Base-by-base conservation (phyloP, 2,888 invertebrate species). In the Oasisia sp. region DNA sequence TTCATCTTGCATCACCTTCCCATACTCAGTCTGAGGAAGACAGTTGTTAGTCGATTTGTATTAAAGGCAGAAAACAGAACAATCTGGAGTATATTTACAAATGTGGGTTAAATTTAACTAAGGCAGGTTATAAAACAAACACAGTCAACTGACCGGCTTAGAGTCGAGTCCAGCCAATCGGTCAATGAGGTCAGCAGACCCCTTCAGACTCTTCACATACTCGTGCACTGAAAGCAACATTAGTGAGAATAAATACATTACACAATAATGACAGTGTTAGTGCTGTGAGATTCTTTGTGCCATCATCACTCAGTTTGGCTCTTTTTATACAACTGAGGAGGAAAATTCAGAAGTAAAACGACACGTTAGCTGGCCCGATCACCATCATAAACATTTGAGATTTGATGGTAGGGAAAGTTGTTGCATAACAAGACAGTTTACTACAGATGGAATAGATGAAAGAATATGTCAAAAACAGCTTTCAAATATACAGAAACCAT, bases 171-270 rank as follows among this genome's bases (percentile, higher is more conserved):
- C 91, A 4, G 96, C 96, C 92, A 99, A 96, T 96, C 98, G 98
- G 96, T 99, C 99, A 92, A 97, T 96, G n/a, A 99, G 96, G 56
- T 97, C 97, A 32, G 97, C 97, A 95, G 97, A 97, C 92, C 97
- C 97, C 89, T 96, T 97, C 91, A 99, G 96, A 93, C 98, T 97
- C 95, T 97, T 97, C 0, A 99, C 97, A 96, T 99, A 99, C 91
- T 98, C 95, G 90, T 95, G 94, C 91, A 96, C 96, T 96, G 94
- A 32, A 95, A 94, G 74, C 74, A 74, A 74, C 1, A n/a, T 19
- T 4, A 27, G 19, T 7, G 27, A 74, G 74, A 74, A 27, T 27
- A 74, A 74, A 0, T 27, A 74, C 74, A 74, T 74, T 74, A 27
- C 27, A 19, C 27, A 27, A 27, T 74, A 74, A 74, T 74, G 74